Conservation (phyloP, 1,140 invertebrate genomes). For the Aphidius gifuensis region DNA sequence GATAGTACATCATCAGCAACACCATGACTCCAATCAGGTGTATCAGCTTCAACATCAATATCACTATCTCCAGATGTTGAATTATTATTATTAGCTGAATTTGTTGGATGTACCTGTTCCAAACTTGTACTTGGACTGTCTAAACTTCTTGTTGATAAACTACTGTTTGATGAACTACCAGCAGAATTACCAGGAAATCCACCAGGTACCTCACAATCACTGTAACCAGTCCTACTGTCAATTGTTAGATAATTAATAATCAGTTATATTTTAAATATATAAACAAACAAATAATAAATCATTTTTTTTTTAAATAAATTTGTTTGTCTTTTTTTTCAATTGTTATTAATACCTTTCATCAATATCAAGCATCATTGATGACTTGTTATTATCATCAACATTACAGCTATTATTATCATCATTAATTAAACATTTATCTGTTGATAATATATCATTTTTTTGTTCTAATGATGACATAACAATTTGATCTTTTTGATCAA, state of each 20-base stretch:
- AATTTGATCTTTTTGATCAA: neutral
- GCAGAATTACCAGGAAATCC: slow-evolving; percentile 52
- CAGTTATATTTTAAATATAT: neutral
- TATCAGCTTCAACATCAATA: slow-evolving; percentile 75
- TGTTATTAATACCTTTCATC: neutral
- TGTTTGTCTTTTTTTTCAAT: neutral
- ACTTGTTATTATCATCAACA: neutral
- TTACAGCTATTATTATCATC: neutral
- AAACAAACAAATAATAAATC: neutral
- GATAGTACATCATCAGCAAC: slow-evolving; percentile 76
- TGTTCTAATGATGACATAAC: neutral
- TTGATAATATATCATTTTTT: slow-evolving; percentile 6
- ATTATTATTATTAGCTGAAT: slow-evolving; percentile 33
- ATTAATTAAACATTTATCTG: slow-evolving; percentile 13
- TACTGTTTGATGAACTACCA: slow-evolving; percentile 53
- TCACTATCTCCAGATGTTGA: slow-evolving; percentile 68
- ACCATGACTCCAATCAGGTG: slow-evolving; percentile 77
- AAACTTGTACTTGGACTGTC: slow-evolving; percentile 59
- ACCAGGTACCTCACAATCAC: slow-evolving; percentile 48
- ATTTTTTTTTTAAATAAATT: neutral
- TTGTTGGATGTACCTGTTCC: slow-evolving; percentile 55
- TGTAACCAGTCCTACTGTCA: slow-evolving; percentile 46
- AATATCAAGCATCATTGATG: neutral
- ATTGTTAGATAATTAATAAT: slow-evolving; percentile 34
- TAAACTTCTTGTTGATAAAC: slow-evolving; percentile 56